These are phyloP conservation scores for Scylla paramamosain DNA, from an alignment of 1,140 invertebrate species.

Conservation along the genomic window DNA sequence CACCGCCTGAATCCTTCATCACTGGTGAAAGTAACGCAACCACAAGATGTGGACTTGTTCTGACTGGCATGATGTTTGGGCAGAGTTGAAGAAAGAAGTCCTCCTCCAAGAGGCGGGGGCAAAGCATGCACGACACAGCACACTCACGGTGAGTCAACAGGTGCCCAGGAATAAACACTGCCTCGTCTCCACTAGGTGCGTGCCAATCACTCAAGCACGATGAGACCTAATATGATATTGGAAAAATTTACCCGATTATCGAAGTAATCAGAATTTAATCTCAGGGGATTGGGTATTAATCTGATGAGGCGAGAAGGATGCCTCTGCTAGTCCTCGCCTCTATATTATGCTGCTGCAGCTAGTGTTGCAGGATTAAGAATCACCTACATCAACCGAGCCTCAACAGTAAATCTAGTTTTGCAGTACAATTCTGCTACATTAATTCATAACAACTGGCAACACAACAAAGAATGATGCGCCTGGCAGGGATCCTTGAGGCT, in stretches of 20 bases:
- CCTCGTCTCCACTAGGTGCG: neutral
- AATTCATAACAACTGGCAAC: no score
- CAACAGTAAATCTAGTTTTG: no score
- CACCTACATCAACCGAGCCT: no score
- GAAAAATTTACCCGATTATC: constrained; percentile 10
- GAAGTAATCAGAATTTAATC: neutral
- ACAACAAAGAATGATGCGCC: no score
- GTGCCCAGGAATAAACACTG: neutral
- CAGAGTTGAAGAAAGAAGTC: no score
- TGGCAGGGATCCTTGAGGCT: no score
- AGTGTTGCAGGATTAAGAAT: neutral
- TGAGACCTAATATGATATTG: neutral
- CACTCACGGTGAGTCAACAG: no score
- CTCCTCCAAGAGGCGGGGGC: no score
- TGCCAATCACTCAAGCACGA: neutral
- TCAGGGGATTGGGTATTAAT: neutral
- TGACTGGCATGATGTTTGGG: no score
- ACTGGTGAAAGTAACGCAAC: neutral
- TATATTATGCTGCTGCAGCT: neutral
- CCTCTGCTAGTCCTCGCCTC: neutral
- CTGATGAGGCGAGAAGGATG: neutral
- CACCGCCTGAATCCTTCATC: neutral
- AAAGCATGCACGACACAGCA: no score
- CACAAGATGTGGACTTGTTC: no score
- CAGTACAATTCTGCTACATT: no score